phyloP scores from a whole-genome alignment of 2,888 invertebrate species.

The Leptopterna dolabrata region DNA sequence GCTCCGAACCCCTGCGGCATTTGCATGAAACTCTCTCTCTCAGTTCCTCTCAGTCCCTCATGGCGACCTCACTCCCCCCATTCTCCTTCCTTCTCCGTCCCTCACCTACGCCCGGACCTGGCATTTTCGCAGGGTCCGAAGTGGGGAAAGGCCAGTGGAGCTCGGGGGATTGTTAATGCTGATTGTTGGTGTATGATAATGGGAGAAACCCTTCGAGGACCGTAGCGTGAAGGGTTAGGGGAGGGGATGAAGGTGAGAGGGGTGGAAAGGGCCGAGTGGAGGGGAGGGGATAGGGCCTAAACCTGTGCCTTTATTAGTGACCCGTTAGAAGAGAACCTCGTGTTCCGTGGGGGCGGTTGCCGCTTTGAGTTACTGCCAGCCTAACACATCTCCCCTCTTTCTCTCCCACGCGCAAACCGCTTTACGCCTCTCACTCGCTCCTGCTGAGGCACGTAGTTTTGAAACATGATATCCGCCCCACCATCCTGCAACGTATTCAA shows the following conservation, averaged over 20 bases:
- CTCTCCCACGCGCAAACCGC: neutral
- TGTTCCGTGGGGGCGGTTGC: neutral
- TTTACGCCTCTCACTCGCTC: neutral
- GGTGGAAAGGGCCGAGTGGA: neutral
- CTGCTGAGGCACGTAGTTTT: neutral
- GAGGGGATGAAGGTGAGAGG: neutral
- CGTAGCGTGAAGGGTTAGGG: neutral
- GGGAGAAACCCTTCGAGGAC: neutral
- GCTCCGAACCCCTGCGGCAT: conserved; percentile 19
- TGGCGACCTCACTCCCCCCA: neutral
- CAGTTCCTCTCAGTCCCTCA: neutral
- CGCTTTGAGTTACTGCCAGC: conserved; percentile 4
- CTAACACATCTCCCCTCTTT: neutral
- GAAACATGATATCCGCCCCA: neutral
- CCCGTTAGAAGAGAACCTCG: conserved; percentile 32
- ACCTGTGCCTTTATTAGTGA: conserved; percentile 39
- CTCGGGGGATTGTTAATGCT: conserved; percentile 38
- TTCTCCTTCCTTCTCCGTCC: neutral
- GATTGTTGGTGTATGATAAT: conserved; percentile 47
- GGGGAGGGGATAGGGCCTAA: conserved; percentile 9
- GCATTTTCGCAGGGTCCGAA: neutral
- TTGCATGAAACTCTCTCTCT: conserved; percentile 37
- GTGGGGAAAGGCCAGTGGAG: neutral
- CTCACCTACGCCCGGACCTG: neutral
- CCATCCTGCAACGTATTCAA: neutral